These are phyloP conservation scores for Eleutherodactylus coqui DNA, from an alignment of 2,797 vertebrate species.

Conservation along the genomic window DNA sequence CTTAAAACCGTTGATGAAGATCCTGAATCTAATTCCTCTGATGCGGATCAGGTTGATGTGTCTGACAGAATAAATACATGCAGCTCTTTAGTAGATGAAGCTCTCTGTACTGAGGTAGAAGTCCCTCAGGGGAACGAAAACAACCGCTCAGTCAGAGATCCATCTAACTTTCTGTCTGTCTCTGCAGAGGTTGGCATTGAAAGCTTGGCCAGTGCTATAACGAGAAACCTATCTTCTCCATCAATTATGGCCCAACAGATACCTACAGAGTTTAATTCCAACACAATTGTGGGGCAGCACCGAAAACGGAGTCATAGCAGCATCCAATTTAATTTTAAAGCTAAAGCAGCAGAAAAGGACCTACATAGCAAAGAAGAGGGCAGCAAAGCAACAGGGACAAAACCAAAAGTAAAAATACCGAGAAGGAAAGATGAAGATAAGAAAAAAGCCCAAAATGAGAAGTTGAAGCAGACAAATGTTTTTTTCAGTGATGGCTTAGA, in stretches of 20 bases:
- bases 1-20: constrained; percentile 78
- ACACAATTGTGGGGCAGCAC: constrained; percentile 78
- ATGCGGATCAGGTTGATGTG: constrained; percentile 79
- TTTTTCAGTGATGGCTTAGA: constrained; percentile 98
- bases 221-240: constrained; percentile 91
- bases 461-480: constrained; percentile 85
- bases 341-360: constrained; percentile 92
- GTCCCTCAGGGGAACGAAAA: constrained; percentile 78
- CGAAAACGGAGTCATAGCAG: constrained; percentile 93
- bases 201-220: constrained; percentile 74
- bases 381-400: constrained; percentile 85
- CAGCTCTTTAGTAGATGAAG: constrained; percentile 67
- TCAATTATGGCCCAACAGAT: constrained; percentile 86
- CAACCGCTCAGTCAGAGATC: constrained; percentile 77
- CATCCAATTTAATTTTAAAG: constrained; percentile 94
- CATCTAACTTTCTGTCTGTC: constrained; percentile 82
- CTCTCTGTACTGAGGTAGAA: constrained; percentile 67
- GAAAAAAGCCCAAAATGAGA: constrained; percentile 85
- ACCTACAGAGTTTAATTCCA: constrained; percentile 75
- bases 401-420: constrained; percentile 92
- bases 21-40: constrained; percentile 73
- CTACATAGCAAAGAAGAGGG: constrained; percentile 77
- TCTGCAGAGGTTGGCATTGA: constrained; percentile 76
- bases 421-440: constrained; percentile 88
- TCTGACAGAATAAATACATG: constrained; percentile 73